Evolutionary conservation across 1,140 invertebrate species (phyloP), one percentile per base, ranked within the genome.

Genomic region (Pseudobourletiella spinata): DNA sequence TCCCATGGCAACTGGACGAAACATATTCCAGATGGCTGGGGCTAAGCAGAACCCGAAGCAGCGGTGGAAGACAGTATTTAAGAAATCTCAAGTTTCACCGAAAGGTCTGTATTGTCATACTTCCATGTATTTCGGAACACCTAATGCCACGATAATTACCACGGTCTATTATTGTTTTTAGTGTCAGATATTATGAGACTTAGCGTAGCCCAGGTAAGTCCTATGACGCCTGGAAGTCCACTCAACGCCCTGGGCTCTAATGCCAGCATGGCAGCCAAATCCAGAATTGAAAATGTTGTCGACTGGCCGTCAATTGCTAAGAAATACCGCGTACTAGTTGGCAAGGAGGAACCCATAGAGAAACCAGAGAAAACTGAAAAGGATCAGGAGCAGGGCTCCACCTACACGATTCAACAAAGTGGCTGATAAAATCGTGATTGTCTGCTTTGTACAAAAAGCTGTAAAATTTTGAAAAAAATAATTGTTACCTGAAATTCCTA

Each of bases 231-330:
- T 22, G 74, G 88, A 60, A 89, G 85, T 73, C 86, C 86, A 1
- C 73, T 89, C 1, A 58, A 70, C 57, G 62, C 59, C 3, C n/a
- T 67, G n/a, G 87, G 87, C 26, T 90, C 86, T 2, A 88, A 89
- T 71, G 72, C 88, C 50, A 90, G 88, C 67, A 88, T 90, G 72
- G 82, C 82, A 67, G 81, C 84, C 70, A 76, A 80, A 44, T 75
- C 79, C 57, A 80, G 86, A 63, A 90, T 94, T 60, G 91, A 94
- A 73, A 91, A 89, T 70, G 89, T 94, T 0, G 86, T 89, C 3
- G 90, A 95, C 73, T 95, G 91, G 91, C 86, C 89, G 67, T 78
- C 83, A 1, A 92, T 95, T 26, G 85, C 89, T 8, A 88, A 88
- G 74, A 91, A 91, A 71, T 95, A 93, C 73, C 80, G 89, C n/a